These are phyloP conservation scores for Microctonus brassicae DNA, from an alignment of 2,888 invertebrate genomes.

Conservation along the genomic window DNA sequence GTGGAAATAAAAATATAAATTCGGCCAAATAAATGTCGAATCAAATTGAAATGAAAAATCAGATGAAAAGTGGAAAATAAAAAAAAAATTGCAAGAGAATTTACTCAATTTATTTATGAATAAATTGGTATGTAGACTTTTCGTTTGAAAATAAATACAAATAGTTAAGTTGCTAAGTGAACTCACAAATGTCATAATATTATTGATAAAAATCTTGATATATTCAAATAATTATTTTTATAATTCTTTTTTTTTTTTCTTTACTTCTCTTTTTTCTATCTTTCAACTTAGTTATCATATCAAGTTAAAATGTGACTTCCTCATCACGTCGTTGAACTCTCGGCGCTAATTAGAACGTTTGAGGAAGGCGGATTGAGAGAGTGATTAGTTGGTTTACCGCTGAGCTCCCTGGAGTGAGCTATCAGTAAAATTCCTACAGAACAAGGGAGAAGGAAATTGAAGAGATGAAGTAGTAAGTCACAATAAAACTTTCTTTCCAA, in stretches of 20 bases:
- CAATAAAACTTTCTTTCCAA: background rate
- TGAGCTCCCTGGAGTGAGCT: conserved; percentile 24
- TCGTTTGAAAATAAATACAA: background rate
- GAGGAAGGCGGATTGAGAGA: conserved; percentile 24
- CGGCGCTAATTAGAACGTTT: conserved; percentile 32
- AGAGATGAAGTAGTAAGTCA: background rate
- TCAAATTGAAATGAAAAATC: background rate
- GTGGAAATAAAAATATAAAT: background rate
- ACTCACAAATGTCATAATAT: background rate
- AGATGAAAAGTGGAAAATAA: too few relatives aligned
- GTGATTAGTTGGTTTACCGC: conserved; percentile 38
- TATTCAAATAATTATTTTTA: background rate
- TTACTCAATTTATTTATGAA: background rate
- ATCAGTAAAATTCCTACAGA: conserved; percentile 16
- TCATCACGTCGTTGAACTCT: conserved; percentile 24
- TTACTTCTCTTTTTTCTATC: background rate
- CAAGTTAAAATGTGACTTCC: background rate
- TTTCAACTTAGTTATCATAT: background rate
- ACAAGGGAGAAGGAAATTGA: background rate
- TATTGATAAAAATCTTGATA: background rate
- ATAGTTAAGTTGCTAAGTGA: background rate
- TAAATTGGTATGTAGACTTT: background rate
- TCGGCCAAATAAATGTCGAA: background rate
- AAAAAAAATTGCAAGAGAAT: too few relatives aligned
- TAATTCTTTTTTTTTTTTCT: too few relatives aligned